phyloP scores from a whole-genome alignment of 2,888 invertebrate species.

The Aphodius granarius region DNA sequence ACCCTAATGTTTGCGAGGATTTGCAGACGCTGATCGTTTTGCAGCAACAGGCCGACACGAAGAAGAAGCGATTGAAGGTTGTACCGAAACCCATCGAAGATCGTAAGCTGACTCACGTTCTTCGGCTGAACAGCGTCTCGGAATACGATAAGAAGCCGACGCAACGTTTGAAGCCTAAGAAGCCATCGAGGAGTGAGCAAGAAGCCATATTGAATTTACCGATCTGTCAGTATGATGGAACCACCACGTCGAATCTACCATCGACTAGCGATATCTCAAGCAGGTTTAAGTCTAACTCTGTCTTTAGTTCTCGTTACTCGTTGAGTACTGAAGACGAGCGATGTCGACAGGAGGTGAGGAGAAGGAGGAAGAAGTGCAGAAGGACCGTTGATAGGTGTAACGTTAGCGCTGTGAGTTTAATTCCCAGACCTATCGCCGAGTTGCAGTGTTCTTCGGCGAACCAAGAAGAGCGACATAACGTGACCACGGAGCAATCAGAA shows the following conservation, averaged over 20 bases:
- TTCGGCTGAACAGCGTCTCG: not conserved
- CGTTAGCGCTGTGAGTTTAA: not conserved
- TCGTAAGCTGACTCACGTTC: not conserved
- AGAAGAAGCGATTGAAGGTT: slow-evolving; percentile 18
- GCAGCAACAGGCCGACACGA: slow-evolving; percentile 11
- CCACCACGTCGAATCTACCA: not conserved
- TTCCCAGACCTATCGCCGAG: not conserved
- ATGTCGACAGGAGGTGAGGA: not conserved
- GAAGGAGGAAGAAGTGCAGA: not conserved
- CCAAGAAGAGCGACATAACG: not conserved
- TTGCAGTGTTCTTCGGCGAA: not conserved
- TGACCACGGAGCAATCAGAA: slow-evolving; percentile 12
- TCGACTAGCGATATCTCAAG: not conserved
- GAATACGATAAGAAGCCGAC: not conserved
- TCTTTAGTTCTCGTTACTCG: not conserved
- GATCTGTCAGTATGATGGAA: slow-evolving; percentile 4
- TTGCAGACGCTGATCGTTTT: slow-evolving; percentile 13
- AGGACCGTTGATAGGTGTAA: not conserved
- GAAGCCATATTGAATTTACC: slow-evolving; percentile 24
- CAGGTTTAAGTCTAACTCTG: not conserved
- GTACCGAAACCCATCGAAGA: slow-evolving; percentile 7
- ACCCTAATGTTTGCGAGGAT: slow-evolving; percentile 17
- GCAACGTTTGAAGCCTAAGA: not conserved
- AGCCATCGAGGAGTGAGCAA: slow-evolving; percentile 17
- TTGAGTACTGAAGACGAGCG: not conserved